A percentile compares a stretch with the other conserved stretches of the same genome.
phyloP scores from a whole-genome alignment of 2,888 invertebrate genomes.

The Gymnosoma rotundatum region DNA sequence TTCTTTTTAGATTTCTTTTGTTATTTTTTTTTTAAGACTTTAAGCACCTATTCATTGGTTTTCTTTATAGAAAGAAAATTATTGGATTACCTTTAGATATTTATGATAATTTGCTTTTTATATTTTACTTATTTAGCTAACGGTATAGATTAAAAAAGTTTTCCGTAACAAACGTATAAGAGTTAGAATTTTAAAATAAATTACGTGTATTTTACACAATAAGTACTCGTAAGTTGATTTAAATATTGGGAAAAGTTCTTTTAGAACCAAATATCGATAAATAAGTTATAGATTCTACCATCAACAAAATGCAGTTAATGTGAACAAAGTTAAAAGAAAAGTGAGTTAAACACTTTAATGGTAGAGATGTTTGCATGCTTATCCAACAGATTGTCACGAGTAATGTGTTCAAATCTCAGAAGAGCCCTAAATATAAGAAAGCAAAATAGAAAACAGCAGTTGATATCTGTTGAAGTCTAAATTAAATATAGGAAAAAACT shows the following conservation, averaged over 20 bases:
- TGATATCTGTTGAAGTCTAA: no score
- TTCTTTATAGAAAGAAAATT: conserved; percentile 55
- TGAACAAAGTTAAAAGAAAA: neutral
- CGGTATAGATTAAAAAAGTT: conserved; percentile 23
- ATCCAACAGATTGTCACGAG: no score
- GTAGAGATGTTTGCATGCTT: no score
- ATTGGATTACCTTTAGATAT: conserved; percentile 70
- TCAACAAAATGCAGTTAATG: neutral
- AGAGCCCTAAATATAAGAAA: no score
- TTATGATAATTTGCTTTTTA: conserved; percentile 67
- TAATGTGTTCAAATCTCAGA: no score
- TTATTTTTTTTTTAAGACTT: conserved; percentile 35
- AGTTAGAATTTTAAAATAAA: no score
- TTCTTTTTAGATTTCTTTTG: neutral
- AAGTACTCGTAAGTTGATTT: neutral
- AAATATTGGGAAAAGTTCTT: neutral
- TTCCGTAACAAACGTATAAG: neutral
- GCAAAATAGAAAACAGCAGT: no score
- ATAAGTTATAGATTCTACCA: neutral
- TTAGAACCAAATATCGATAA: conserved; percentile 26
- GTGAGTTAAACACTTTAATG: neutral
- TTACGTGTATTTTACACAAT: no score
- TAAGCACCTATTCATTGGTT: conserved; percentile 68
- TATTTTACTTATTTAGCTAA: conserved; percentile 26
- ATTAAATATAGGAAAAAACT: no score